Conservation (phyloP, 2,888 invertebrate genomes). For the Drosophila tanythrix region DNA sequence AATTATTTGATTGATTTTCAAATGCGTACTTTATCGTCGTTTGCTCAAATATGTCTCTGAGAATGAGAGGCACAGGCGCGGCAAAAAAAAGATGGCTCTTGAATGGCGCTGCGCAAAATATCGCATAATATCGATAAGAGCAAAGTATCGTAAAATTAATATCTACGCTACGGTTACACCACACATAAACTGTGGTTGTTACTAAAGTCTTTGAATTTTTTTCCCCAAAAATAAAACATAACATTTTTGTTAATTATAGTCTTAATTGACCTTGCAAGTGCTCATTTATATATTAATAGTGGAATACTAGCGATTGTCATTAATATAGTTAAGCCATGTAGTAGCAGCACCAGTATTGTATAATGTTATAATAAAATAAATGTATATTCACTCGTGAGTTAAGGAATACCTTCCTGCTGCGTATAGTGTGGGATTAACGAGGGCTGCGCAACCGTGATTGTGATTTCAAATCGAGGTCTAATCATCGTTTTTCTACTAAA, state of each 20-base stretch:
- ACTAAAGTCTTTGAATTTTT: neutral
- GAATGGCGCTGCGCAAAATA: conserved; percentile 14
- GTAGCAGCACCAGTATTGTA: neutral
- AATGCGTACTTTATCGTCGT: conserved; percentile 45
- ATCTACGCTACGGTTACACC: neutral
- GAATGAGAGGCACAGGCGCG: conserved; percentile 44
- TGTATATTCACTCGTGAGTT: no score
- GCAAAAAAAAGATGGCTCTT: conserved; percentile 49
- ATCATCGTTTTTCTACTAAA: neutral
- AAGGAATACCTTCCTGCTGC: neutral
- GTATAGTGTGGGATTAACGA: neutral
- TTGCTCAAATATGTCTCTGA: conserved; percentile 25
- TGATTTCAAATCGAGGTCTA: neutral
- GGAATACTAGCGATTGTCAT: neutral
- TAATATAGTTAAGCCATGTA: neutral
- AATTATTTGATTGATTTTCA: conserved; percentile 48
- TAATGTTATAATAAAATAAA: neutral
- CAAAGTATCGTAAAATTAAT: neutral
- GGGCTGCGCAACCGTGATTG: neutral
- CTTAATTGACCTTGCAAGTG: neutral
- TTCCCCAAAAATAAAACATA: neutral
- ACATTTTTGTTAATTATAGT: neutral
- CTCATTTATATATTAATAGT: neutral
- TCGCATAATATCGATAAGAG: conserved; percentile 22
- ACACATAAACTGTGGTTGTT: neutral